Evolutionary conservation across 2,797 vertebrate species (phyloP), one percentile per base, ranked within the genome.

Genomic region (Bovichtus variegatus): DNA sequence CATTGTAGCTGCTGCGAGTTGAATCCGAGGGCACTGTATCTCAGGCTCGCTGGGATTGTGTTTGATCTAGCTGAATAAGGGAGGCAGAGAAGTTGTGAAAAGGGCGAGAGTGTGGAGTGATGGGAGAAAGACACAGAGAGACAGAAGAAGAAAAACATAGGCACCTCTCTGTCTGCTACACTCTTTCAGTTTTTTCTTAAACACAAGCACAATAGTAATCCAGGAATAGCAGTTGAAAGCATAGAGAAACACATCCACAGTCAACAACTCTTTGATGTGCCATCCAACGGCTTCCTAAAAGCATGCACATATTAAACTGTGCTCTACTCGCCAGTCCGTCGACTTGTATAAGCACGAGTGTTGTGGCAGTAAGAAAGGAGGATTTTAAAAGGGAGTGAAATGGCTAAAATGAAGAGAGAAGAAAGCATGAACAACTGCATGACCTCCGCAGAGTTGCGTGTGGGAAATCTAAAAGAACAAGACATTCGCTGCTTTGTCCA

Each of bases 191-290:
- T 61, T 34, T 82, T 69, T 66, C 50, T 60, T 69, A 9, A 38
- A 34, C 54, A 73, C 47, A 57, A 66, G 61, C 69, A 76, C 64
- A 82, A 61, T 76, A 47, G 69, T 70, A 72, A 83, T 58, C 74
- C 84, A 81, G 73, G 64, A 88, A 91, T 82, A 86, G 81, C 41
- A 18, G 25, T 23, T 81, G 38, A 84, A 86, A 72, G 46, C 29
- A 34, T 5, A 10, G 43, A 79, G 34, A 77, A 80, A 76, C 54
- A 19, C 40, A 38, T 46, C 31, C 47, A 18, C 62, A 63, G 25
- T 43, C 47, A 25, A 8, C 67, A 50, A 9, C 5, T 54, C 47
- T 86, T 75, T 70, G 44, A 79, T 82, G 72, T 80, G 61, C 25
- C 31, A 31, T 76, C 64, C 31, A 65, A 80, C 27, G 41, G 46